Evolutionary conservation across 2,888 invertebrate species (phyloP).

Genomic region (Platycnemis pennipes): DNA sequence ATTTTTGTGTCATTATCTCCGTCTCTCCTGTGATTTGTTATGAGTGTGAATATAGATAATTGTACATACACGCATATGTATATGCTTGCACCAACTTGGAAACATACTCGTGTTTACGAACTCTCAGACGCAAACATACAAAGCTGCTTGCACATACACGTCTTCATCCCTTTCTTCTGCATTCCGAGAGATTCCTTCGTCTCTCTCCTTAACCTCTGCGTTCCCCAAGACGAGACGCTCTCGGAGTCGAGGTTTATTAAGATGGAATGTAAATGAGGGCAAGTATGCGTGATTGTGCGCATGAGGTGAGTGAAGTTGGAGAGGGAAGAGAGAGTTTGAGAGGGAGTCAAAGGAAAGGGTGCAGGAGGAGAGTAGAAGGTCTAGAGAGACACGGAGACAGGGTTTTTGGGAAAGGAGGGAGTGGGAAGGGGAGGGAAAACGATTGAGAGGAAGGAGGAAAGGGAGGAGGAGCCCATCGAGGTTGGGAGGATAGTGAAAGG

Average conservation of each 20-base stretch:
- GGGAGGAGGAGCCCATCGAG: too few relatives aligned
- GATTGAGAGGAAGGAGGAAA: neutral
- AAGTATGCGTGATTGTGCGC: neutral
- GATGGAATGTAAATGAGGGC: neutral
- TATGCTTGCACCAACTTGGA: too few relatives aligned
- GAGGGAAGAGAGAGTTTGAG: neutral
- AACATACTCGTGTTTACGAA: too few relatives aligned
- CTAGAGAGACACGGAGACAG: neutral
- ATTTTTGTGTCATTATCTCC: too few relatives aligned
- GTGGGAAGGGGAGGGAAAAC: neutral
- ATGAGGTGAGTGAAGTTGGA: neutral
- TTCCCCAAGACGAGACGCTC: neutral
- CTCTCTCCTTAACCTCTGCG: neutral
- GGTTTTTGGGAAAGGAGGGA: neutral
- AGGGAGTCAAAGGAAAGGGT: neutral
- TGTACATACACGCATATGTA: too few relatives aligned
- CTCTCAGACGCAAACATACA: too few relatives aligned
- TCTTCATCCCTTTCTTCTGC: neutral
- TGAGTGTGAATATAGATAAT: too few relatives aligned
- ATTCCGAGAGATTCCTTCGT: neutral
- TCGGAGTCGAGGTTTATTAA: neutral
- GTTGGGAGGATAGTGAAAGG: too few relatives aligned
- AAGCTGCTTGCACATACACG: neutral
- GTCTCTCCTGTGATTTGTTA: too few relatives aligned
- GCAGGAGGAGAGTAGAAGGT: neutral